Evolutionary conservation across 2,888 invertebrate species (phyloP).

Genomic region (Stictocephala bisonia): DNA sequence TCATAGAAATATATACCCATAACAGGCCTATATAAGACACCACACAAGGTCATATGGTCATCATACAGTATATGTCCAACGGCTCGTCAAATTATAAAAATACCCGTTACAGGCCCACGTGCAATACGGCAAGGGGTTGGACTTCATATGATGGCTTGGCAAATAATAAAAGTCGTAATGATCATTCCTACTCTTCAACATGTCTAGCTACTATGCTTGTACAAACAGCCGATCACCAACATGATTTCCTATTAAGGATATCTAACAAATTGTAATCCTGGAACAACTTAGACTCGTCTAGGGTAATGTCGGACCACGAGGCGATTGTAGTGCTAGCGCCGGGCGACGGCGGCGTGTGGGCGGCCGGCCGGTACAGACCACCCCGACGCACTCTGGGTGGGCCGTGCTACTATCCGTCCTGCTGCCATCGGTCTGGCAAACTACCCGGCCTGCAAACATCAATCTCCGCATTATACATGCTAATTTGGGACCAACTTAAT

Average conservation of each 20-base stretch:
- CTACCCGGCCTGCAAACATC: neutral
- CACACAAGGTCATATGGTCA: too few species aligned
- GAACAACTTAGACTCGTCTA: too few species aligned
- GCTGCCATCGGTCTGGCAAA: neutral
- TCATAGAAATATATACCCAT: too few species aligned
- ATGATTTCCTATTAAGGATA: neutral
- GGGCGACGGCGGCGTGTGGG: conserved; percentile 22
- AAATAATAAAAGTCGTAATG: too few species aligned
- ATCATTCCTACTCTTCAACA: too few species aligned
- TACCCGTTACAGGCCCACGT: too few species aligned
- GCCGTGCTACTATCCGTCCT: conserved; percentile 45
- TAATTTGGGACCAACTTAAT: conserved; percentile 39
- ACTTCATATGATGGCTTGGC: too few species aligned
- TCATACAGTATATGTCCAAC: too few species aligned
- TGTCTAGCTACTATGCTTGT: too few species aligned
- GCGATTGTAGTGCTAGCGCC: neutral
- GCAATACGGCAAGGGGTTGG: too few species aligned
- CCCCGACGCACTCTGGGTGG: conserved; percentile 47
- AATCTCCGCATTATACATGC: conserved; percentile 29
- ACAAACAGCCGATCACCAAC: neutral
- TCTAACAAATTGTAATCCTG: neutral
- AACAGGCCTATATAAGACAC: too few species aligned
- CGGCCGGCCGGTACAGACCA: conserved; percentile 41
- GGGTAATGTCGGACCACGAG: neutral
- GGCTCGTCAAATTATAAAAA: too few species aligned